Evolutionary conservation across 2,113 vertebrate species (phyloP).

Genomic region (Phodopus roborovskii): DNA sequence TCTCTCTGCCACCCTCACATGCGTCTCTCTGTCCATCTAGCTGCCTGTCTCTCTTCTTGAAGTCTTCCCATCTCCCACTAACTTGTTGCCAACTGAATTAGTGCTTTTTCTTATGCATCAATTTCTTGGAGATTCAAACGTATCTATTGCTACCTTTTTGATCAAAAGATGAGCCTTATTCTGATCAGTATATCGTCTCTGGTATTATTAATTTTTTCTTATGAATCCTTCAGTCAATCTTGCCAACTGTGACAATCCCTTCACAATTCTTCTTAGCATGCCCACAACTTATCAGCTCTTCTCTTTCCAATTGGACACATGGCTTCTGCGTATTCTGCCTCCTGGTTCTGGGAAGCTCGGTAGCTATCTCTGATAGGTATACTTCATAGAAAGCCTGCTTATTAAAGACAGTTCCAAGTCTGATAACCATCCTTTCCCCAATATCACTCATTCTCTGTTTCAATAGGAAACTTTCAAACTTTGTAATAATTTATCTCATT

Average conservation of each 20-base stretch:
- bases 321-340: neutral
- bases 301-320: neutral
- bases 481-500: slow-evolving; percentile 50
- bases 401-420: slow-evolving; percentile 25
- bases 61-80: neutral
- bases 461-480: neutral
- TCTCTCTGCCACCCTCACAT: too few relatives aligned
- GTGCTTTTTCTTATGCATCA: neutral
- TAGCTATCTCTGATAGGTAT: neutral
- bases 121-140: neutral
- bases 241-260: neutral
- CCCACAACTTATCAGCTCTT: slow-evolving; percentile 4
- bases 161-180: neutral
- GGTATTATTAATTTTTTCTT: neutral
- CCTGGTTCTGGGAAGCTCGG: neutral
- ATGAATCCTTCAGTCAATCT: neutral
- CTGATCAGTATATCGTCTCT: neutral
- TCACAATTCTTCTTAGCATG: neutral
- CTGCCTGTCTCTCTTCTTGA: neutral
- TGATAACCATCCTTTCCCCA: neutral
- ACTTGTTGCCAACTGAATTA: neutral
- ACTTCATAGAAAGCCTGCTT: neutral
- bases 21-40: neutral
- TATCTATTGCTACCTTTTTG: neutral
- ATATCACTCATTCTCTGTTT: neutral